Base-by-base conservation (phyloP, 1,140 invertebrate genomes). In the Eufriesea mexicana region DNA sequence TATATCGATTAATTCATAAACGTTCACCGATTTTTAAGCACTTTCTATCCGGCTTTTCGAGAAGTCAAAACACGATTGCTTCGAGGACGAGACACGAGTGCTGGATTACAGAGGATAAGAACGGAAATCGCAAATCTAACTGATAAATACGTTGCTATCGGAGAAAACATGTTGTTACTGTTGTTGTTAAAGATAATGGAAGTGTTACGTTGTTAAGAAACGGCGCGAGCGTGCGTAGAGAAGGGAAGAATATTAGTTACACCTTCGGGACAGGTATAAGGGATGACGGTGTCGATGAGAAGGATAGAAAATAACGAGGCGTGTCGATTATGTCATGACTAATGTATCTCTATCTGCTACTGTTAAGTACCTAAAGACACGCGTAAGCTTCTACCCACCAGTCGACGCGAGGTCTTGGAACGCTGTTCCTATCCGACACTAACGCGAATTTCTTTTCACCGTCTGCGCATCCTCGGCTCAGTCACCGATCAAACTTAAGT, bases 121-220 rank as follows among this genome's bases (percentile, higher is more conserved):
- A 72, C 1, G 20, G 20, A 55, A 16, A 55, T 45, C 47, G 23
- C 59, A 55, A 84, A 81, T 80, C 84, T 70, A 89, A 84, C 86
- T 71, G 84, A 86, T 61, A 55, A 85, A 77, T 80, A 76, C 55
- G 55, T 88, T 86, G 49, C 92, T 91, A 83, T 89, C 83, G 84
- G 70, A 88, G 82, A 89, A 62, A 62, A 72, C 75, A 91, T 77
- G 87, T 92, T 92, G 91, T 92, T 92, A 92, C 42, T 92, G 91
- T 92, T 92, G 91, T 91, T 92, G 91, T 92, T 92, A 89, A 89
- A 89, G 89, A 85, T 91, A 90, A 92, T 84, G 67, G 80, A 90
- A 90, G 73, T 84, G 89, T 90, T 92, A 88, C 76, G 89, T 91
- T 92, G 86, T 92, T 91, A 89, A 90, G 87, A 86, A 73, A n/a